Evolutionary conservation across 2,113 vertebrate species (phyloP), one percentile per base, ranked within the genome.

Genomic region (Danionella cerebrum): DNA sequence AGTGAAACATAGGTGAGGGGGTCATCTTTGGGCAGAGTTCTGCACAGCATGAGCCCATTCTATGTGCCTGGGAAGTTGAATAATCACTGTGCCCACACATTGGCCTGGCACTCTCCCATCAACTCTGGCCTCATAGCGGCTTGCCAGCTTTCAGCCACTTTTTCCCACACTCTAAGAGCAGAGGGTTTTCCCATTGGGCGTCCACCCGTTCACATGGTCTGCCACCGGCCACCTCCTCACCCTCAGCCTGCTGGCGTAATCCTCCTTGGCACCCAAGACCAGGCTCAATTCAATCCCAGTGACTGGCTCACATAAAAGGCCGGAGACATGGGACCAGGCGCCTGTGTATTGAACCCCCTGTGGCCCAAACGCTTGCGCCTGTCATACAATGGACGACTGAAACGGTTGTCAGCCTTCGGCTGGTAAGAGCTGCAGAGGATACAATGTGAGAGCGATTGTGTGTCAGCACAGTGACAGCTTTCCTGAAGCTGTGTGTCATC

Each of bases 161-260:
- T n/a, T 77, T 79, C 72, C 67, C 71, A 72, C 67, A 65, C 67
- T 76, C 63, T 63, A 68, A 64, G 67, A 50, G 35, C 60, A 76
- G 64, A n/a, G 51, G 75, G 71, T 57, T 67, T 70, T 77, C 67
- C 75, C 75, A 76, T 50, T 70, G 75, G 67, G 66, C 67, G 31
- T 24, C 63, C 18, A 67, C 60, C 55, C 67, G 31, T 24, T 57
- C 18, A 67, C 60, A 48, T 58, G 69, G 59, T 58, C 67, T 66
- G 70, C 70, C 60, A 66, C 66, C 51, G 62, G 59, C 60, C 60
- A 47, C 67, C 67, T 54, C 54, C 69, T 60, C 59, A 33, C 60
- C 58, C 64, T 42, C 51, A 35, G 41, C 55, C 73, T 75, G 57
- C 66, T 69, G 60, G 75, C 53, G 64, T 77, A 77, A 77, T 77